A percentile compares a stretch with the other conserved stretches of the same genome.
Evolutionary conservation across 2,888 invertebrate species (phyloP).

Genomic region (Bugulina stolonifera): DNA sequence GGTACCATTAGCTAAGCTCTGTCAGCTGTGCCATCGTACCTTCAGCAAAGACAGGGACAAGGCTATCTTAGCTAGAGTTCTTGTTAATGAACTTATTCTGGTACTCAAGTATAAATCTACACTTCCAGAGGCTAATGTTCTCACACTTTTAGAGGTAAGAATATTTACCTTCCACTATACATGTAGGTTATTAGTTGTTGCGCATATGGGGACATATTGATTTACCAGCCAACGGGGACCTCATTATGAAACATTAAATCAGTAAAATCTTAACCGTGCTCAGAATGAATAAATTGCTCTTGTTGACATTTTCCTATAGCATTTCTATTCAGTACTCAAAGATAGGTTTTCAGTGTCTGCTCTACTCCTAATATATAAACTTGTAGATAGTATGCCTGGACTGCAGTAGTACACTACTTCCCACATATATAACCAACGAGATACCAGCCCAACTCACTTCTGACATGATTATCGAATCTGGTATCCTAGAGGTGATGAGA

Average conservation of each 20-base stretch:
- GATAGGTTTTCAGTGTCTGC: too few species aligned
- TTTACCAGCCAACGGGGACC: too few species aligned
- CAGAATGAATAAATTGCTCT: too few species aligned
- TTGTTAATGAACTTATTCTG: conserved; percentile 89
- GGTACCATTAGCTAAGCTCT: conserved; percentile 71
- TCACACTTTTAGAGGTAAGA: conserved; percentile 77
- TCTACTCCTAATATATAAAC: conserved; percentile 20
- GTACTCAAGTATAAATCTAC: conserved; percentile 90
- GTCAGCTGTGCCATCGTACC: conserved; percentile 80
- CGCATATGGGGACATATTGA: not conserved
- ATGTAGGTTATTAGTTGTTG: not conserved
- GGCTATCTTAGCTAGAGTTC: conserved; percentile 78
- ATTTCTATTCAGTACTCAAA: too few species aligned
- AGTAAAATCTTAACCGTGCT: too few species aligned
- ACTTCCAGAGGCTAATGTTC: conserved; percentile 87
- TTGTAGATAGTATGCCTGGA: conserved; percentile 60
- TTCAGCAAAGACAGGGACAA: conserved; percentile 91
- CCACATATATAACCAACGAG: conserved; percentile 39
- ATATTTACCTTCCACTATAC: too few species aligned
- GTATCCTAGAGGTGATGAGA: conserved; percentile 87
- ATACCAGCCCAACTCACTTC: not conserved
- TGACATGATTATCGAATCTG: conserved; percentile 59
- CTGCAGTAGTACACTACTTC: conserved; percentile 72
- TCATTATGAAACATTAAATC: too few species aligned
- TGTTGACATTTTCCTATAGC: too few species aligned